These are phyloP conservation scores for Andrena bicolor DNA, from an alignment of 2,888 invertebrate genomes.

Conservation along the genomic window DNA sequence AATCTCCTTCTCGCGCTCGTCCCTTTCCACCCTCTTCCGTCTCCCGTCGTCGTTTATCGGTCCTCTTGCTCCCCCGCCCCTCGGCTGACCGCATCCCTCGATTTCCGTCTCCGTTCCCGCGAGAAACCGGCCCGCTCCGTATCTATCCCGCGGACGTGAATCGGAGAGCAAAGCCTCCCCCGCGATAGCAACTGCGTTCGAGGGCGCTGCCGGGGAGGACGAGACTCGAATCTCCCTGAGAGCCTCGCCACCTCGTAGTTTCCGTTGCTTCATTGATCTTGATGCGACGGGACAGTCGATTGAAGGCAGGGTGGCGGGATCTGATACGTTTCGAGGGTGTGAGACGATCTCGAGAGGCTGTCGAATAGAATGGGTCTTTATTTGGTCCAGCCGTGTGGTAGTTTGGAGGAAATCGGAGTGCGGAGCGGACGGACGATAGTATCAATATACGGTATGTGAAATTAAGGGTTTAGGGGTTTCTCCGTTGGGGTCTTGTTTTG, in stretches of 20 bases:
- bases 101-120: constrained; percentile 60
- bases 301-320: constrained; percentile 7
- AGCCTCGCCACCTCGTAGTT: constrained; percentile 51
- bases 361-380: constrained; percentile 1
- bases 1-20: constrained; percentile 67
- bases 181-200: constrained; percentile 21
- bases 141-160: constrained; percentile 46
- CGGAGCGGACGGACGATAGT: not conserved
- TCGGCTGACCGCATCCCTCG: constrained; percentile 51
- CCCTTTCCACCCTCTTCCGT: not conserved
- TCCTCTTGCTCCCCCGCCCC: constrained; percentile 12
- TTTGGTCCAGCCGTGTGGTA: not conserved
- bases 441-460: too few relatives aligned
- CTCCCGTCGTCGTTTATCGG: constrained; percentile 35
- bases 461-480: too few relatives aligned
- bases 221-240: constrained; percentile 47
- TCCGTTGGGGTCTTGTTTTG: too few relatives aligned
- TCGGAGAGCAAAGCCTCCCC: constrained; percentile 7
- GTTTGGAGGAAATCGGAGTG: not conserved
- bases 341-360: not conserved
- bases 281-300: constrained; percentile 45
- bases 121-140: constrained; percentile 45
- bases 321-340: constrained; percentile 25
- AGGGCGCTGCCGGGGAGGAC: not conserved
- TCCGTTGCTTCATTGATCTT: constrained; percentile 68